Conservation (phyloP, 2,797 vertebrate genomes). For the Ptychadena robeensis region DNA sequence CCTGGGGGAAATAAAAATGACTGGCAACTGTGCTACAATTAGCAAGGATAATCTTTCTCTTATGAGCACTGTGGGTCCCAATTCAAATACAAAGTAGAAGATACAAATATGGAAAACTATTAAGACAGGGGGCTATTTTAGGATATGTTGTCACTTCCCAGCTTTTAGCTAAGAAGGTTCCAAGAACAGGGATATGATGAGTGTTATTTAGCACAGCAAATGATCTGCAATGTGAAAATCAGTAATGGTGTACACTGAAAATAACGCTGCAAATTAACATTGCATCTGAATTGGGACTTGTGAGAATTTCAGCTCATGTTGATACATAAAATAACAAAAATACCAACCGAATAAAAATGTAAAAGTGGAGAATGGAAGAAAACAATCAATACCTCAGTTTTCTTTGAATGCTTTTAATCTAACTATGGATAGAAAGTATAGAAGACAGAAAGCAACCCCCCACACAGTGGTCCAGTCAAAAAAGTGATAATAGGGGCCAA, state of each 20-base stretch:
- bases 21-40: slow-evolving; percentile 43
- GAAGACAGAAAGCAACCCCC: too few relatives aligned
- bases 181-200: neutral
- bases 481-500: too few relatives aligned
- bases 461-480: too few relatives aligned
- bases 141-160: slow-evolving; percentile 20
- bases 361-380: too few relatives aligned
- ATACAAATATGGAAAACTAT: slow-evolving; percentile 26
- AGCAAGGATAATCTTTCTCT: slow-evolving; percentile 18
- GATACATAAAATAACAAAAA: neutral
- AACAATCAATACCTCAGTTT: too few relatives aligned
- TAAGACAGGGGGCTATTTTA: slow-evolving; percentile 8
- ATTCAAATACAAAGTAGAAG: slow-evolving; percentile 4
- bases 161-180: neutral
- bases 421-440: too few relatives aligned
- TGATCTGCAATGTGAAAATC: neutral
- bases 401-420: too few relatives aligned
- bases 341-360: too few relatives aligned
- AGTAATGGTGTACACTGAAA: too few relatives aligned
- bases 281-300: neutral
- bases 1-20: slow-evolving; percentile 56
- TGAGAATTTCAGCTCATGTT: neutral
- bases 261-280: neutral
- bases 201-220: neutral
- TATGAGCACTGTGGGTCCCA: slow-evolving; percentile 31